phyloP scores from a whole-genome alignment of 1,140 invertebrate genomes.

The Popillia japonica region DNA sequence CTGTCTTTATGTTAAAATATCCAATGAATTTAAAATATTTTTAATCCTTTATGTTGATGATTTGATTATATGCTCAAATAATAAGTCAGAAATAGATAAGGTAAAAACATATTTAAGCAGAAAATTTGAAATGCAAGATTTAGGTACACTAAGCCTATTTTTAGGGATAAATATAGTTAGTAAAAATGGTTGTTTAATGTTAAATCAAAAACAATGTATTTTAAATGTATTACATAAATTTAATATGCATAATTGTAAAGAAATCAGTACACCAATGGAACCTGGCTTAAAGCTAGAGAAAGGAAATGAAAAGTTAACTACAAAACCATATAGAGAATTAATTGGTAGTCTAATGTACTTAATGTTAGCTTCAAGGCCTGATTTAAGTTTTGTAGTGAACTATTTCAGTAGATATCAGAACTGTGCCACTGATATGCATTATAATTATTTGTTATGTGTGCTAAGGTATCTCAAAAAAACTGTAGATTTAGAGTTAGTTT shows the following conservation, averaged over 20 bases:
- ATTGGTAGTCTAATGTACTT: conserved; percentile 59
- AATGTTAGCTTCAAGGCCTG: conserved; percentile 55
- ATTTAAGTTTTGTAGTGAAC: conserved; percentile 59
- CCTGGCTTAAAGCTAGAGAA: conserved; percentile 22
- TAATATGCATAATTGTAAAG: background rate
- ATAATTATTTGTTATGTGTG: conserved; percentile 56
- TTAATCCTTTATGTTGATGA: background rate
- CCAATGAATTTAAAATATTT: background rate
- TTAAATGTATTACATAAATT: conserved; percentile 24
- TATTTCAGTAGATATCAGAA: conserved; percentile 52
- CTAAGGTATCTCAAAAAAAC: conserved; percentile 60
- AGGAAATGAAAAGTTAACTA: background rate
- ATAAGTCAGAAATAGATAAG: background rate
- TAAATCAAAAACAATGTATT: conserved; percentile 9
- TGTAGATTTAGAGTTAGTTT: conserved; percentile 45
- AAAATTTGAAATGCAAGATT: background rate
- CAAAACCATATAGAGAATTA: conserved; percentile 53
- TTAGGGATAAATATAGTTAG: background rate
- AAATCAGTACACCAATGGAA: conserved; percentile 17
- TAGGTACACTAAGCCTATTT: background rate
- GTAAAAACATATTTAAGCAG: background rate
- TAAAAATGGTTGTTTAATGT: conserved; percentile 42
- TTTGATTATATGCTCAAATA: background rate
- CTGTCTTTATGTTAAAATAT: background rate
- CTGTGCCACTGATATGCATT: conserved; percentile 49